Evolutionary conservation across 2,888 invertebrate species (phyloP).

Genomic region (Ischnura elegans): DNA sequence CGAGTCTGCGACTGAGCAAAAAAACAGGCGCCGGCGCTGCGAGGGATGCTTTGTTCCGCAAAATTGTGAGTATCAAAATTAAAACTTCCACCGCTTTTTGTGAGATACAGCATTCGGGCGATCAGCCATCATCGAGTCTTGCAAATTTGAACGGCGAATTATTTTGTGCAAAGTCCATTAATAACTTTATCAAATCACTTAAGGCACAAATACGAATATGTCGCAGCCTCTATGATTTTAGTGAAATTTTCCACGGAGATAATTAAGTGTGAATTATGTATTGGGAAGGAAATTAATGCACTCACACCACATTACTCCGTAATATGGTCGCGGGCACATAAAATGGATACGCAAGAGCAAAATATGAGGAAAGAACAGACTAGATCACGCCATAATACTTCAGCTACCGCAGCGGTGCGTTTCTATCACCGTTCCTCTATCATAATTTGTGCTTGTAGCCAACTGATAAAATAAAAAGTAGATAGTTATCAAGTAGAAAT

Average conservation of each 20-base stretch:
- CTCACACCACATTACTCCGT: background rate
- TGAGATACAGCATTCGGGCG: background rate
- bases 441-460: background rate
- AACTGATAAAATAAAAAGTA: background rate
- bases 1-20: background rate
- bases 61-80: background rate
- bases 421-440: background rate
- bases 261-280: background rate
- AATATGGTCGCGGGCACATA: background rate
- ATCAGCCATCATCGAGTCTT: background rate
- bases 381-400: background rate
- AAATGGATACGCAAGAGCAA: background rate
- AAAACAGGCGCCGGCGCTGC: background rate
- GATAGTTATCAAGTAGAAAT: background rate
- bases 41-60: background rate
- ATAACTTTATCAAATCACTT: conserved; percentile 35
- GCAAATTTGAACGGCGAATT: background rate
- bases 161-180: conserved; percentile 10
- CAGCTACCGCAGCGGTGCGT: background rate
- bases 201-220: background rate
- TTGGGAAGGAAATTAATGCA: background rate
- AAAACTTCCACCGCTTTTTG: background rate
- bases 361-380: background rate
- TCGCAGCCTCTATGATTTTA: background rate
- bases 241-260: background rate